Conservation (phyloP, 1,140 invertebrate species). For the Sycophaga agraensis region DNA sequence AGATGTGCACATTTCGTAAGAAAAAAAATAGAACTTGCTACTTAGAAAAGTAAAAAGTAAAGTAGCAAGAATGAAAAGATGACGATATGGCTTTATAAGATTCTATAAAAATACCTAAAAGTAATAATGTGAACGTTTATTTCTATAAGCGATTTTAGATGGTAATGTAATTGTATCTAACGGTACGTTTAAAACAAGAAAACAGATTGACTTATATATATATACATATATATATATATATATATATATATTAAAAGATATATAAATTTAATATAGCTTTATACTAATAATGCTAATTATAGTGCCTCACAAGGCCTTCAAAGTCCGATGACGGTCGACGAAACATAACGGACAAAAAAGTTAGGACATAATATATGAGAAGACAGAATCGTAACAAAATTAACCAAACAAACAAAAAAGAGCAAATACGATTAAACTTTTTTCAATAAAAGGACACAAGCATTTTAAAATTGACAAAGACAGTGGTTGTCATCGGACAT, state of each 20-base stretch:
- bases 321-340: slow-evolving; percentile 44
- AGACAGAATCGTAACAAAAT: not conserved
- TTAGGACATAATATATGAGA: not conserved
- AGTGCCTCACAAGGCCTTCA: slow-evolving; percentile 57
- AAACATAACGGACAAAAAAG: not conserved
- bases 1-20: slow-evolving; percentile 6
- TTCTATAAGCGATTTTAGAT: slow-evolving; percentile 4
- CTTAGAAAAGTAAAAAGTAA: too few species aligned
- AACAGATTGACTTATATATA: slow-evolving; percentile 43
- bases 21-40: too few species aligned
- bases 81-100: slow-evolving; percentile 23
- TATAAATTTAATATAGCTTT: slow-evolving; percentile 42
- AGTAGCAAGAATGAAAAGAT: slow-evolving; percentile 12
- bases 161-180: too few species aligned
- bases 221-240: slow-evolving; percentile 7
- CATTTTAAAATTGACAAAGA: slow-evolving; percentile 16
- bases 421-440: not conserved
- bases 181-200: slow-evolving; percentile 27
- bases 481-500: slow-evolving; percentile 45
- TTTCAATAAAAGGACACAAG: slow-evolving; percentile 9
- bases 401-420: not conserved
- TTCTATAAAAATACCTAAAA: slow-evolving; percentile 1
- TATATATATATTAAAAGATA: slow-evolving; percentile 33
- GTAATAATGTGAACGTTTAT: slow-evolving; percentile 3
- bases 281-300: slow-evolving; percentile 47